Conservation (phyloP, 53 echinoderm and acorn worm species). For the Crossaster papposus region DNA sequence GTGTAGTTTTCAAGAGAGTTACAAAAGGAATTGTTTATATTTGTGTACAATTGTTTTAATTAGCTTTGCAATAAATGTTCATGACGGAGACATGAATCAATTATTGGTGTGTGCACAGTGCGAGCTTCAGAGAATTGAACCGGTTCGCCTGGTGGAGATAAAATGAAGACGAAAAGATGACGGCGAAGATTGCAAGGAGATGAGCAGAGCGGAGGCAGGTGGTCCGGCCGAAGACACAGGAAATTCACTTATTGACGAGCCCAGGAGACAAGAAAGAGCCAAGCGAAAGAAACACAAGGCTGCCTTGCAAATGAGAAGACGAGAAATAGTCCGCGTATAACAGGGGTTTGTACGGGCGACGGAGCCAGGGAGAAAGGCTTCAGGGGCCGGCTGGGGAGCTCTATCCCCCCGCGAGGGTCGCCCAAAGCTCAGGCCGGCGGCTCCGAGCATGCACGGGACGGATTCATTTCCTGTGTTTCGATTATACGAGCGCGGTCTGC, state of each 20-base stretch:
- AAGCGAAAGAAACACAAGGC: slow-evolving; percentile 5
- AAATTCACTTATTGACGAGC: slow-evolving; percentile 63
- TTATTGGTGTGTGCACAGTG: not conserved
- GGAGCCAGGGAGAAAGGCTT: not conserved
- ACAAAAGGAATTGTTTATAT: not conserved
- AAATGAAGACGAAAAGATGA: slow-evolving; percentile 3
- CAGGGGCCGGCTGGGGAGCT: not conserved
- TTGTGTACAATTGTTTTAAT: not conserved
- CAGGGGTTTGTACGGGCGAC: not conserved
- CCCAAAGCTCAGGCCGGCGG: slow-evolving; percentile 33
- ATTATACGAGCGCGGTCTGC: slow-evolving; percentile 10
- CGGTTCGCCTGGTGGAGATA: slow-evolving; percentile 1
- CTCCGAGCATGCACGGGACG: not conserved
- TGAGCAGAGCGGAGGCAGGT: slow-evolving; percentile 32
- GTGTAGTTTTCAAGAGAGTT: too few relatives aligned
- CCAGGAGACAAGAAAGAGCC: slow-evolving; percentile 23
- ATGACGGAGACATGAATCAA: not conserved
- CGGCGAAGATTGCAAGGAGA: not conserved
- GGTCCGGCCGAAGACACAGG: slow-evolving; percentile 32
- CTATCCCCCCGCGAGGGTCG: slow-evolving; percentile 1
- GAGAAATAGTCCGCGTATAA: not conserved
- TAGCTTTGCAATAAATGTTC: not conserved
- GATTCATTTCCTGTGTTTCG: slow-evolving; percentile 41
- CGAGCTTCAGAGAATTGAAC: not conserved
- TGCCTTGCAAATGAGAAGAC: not conserved